phyloP scores from a whole-genome alignment of 2,888 invertebrate species.

The Megalurothrips usitatus region DNA sequence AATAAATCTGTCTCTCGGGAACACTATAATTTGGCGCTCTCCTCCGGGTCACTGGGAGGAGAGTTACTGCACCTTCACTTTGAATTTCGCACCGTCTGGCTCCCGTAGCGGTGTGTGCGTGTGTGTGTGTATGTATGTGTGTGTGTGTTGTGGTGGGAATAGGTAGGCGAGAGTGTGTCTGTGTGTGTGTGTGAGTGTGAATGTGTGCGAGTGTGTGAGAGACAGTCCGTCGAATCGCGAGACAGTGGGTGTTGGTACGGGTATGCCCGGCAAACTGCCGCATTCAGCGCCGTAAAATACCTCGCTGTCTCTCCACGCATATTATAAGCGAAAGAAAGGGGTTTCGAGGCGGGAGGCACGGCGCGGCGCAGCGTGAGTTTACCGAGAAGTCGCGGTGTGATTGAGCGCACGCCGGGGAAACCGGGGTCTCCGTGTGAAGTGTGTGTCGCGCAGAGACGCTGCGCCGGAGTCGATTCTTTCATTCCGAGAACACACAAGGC shows the following conservation, averaged over 20 bases:
- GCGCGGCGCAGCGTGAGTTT: too few relatives aligned
- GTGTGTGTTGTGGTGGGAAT: not conserved
- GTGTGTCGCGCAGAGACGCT: too few relatives aligned
- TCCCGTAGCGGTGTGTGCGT: not conserved
- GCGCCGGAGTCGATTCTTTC: too few relatives aligned
- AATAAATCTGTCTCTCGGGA: slow-evolving; percentile 1
- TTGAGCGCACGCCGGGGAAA: too few relatives aligned
- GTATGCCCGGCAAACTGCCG: not conserved
- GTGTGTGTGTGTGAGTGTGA: not conserved
- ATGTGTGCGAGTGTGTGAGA: not conserved
- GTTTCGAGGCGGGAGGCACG: too few relatives aligned
- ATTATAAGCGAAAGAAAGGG: too few relatives aligned
- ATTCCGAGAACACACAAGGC: too few relatives aligned
- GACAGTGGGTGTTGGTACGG: not conserved
- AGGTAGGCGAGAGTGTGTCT: not conserved
- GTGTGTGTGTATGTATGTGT: not conserved
- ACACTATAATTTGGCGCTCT: slow-evolving; percentile 1
- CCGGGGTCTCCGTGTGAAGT: too few relatives aligned
- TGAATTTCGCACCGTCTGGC: slow-evolving; percentile 11
- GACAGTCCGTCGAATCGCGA: not conserved
- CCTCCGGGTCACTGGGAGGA: not conserved
- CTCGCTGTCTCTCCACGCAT: too few relatives aligned
- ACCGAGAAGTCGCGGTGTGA: too few relatives aligned
- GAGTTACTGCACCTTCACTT: not conserved
- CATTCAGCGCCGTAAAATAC: too few relatives aligned